Evolutionary conservation across 2,113 vertebrate genomes (phyloP), one percentile per base, ranked within the genome.

Genomic region (Chunga burmeisteri): DNA sequence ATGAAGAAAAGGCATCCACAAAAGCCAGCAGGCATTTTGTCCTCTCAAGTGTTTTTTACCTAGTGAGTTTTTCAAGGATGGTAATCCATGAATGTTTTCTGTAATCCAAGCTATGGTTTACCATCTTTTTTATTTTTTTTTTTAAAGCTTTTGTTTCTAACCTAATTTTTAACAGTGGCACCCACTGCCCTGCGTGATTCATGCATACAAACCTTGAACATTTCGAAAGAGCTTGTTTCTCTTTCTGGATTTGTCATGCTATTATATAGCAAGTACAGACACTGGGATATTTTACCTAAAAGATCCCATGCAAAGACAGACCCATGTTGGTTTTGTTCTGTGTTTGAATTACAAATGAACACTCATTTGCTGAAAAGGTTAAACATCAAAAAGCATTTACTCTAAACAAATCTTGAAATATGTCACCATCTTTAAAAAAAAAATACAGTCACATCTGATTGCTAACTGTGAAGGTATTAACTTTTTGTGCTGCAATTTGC

Each of bases 111-210:
- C 23, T 91, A 7, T 18, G 11, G 10, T 50, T 93, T 70, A 34
- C 26, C 2, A 6, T 62, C 4, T 70, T 81, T 61, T 49, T n/a
- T 29, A 1, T 13, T 6, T 36, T 81, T 56, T 38, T 85, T 66
- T 72, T 65, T 6, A 17, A 52, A 56, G 9, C 2, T 79, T 88
- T 68, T 56, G 6, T 84, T 80, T 50, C 58, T 88, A 47, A 65
- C 2, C 32, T 44, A 10, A 10, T 81, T 86, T 90, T 82, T 86
- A 80, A 56, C 44, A 68, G 20, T 44, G 53, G 4, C 32, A 8
- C 62, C 52, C 21, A 3, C 40, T 83, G 23, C 9, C 0, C 0
- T 52, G 30, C 11, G 3, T 47, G 38, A 55, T 53, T 66, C 0
- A 0, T 72, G 21, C 49, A 8, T 66, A 15, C n/a, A 81, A 75